These are phyloP conservation scores for Oxyscelio sp. DNA, from an alignment of 2,888 invertebrate genomes.

Conservation along the genomic window DNA sequence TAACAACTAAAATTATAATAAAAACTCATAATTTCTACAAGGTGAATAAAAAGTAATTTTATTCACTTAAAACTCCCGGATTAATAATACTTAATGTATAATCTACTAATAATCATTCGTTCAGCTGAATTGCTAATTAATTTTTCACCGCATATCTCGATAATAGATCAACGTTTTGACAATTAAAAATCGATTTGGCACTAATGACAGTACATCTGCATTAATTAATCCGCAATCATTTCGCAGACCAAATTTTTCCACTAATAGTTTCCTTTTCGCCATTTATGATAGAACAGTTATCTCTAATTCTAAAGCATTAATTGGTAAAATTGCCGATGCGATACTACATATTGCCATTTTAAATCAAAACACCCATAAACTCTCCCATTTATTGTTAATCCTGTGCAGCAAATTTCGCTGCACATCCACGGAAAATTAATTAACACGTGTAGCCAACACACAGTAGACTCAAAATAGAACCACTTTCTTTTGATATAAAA, in stretches of 20 bases:
- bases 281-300: not conserved
- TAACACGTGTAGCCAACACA: slow-evolving; percentile 34
- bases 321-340: not conserved
- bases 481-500: slow-evolving; percentile 53
- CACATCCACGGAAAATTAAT: slow-evolving; percentile 30
- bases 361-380: not conserved
- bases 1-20: no score
- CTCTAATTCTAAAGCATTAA: not conserved
- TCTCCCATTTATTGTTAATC: slow-evolving; percentile 30
- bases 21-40: no score
- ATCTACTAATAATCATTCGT: not conserved
- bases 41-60: no score
- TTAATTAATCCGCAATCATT: not conserved
- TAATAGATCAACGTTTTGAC: not conserved
- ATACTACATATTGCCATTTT: not conserved
- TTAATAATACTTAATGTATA: no score
- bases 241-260: not conserved
- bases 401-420: not conserved
- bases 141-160: not conserved
- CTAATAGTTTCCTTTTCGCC: not conserved
- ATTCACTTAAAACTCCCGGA: no score
- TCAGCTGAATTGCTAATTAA: not conserved
- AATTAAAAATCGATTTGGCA: not conserved
- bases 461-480: slow-evolving; percentile 46
- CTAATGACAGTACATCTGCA: not conserved